Evolutionary conservation across 2,888 invertebrate species (phyloP), one percentile per base, ranked within the genome.

Genomic region (Venustoraphidia nigricollis): DNA sequence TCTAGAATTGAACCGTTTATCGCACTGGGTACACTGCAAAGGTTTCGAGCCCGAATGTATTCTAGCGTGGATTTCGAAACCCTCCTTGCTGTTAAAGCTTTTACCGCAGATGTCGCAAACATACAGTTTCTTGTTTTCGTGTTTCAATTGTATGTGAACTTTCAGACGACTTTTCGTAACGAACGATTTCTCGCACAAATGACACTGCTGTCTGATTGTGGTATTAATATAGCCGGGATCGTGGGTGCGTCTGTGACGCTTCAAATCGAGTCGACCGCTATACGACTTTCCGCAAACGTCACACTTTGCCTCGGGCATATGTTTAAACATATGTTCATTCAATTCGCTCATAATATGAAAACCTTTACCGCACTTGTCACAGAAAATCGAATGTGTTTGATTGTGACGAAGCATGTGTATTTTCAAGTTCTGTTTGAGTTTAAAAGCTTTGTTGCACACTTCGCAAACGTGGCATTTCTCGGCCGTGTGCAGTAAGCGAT

Each of bases 191-290:
- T 51, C 49, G 41, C 55, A 54, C 5, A 50, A 14, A 4, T 43
- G 36, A 45, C 55, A 55, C 41, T 46, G 41, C 17, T 50, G 52
- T 27, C 51, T 46, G 34, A 11, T 42, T 3, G 27, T n/a, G 14
- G 44, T 50, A 45, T 48, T 49, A 10, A 47, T 45, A 36, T 52
- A 56, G 11, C 44, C 39, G 14, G 51, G 52, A 27, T 56, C 52
- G 45, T 56, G 55, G 1, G 45, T 48, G 11, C 54, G 51, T 3
- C 53, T 13, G 44, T 56, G 56, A 51, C 66, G 66, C 48, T 66
- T 66, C 42, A 67, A 65, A 52, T 67, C 66, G 50, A 66, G 66
- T 54, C 66, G 66, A 53, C 66, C 66, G 65, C 66, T 65, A 54
- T 66, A 67, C 9, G 67, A 66, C 49, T 64, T 53, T 53, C 65